Evolutionary conservation across 2,797 vertebrate genomes (phyloP).

Genomic region (Choloepus didactylus): DNA sequence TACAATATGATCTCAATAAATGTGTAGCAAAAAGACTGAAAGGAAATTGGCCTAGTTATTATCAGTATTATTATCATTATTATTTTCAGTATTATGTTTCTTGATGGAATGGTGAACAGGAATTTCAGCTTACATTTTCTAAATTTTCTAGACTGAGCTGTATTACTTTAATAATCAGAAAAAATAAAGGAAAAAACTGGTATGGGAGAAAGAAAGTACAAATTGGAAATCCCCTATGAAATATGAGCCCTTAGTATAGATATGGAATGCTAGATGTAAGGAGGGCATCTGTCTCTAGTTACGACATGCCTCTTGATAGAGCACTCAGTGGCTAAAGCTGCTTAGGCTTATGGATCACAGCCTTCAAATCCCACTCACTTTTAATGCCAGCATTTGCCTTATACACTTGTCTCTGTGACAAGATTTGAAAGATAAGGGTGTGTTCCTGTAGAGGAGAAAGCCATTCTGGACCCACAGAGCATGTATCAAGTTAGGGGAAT

Average conservation of each 20-base stretch:
- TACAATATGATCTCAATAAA: neutral
- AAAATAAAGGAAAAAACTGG: neutral
- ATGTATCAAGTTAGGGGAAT: neutral
- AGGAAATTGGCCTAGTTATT: neutral
- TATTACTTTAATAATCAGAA: neutral
- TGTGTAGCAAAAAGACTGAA: neutral
- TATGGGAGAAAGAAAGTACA: neutral
- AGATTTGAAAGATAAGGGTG: neutral
- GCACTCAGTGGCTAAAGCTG: neutral
- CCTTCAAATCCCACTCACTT: neutral
- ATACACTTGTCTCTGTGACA: neutral
- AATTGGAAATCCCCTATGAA: neutral
- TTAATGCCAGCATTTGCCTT: neutral
- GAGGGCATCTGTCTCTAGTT: neutral
- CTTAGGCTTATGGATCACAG: neutral
- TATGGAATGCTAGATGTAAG: neutral
- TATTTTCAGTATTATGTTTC: neutral
- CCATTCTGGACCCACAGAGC: neutral
- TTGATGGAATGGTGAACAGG: neutral
- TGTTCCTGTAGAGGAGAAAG: neutral
- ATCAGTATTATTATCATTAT: neutral
- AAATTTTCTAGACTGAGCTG: neutral
- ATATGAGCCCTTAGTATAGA: neutral
- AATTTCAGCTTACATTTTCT: slow-evolving; percentile 46
- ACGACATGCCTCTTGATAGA: fast-evolving